These are phyloP conservation scores for Embiotoca jacksoni DNA, from an alignment of 2,113 vertebrate genomes.

Conservation along the genomic window DNA sequence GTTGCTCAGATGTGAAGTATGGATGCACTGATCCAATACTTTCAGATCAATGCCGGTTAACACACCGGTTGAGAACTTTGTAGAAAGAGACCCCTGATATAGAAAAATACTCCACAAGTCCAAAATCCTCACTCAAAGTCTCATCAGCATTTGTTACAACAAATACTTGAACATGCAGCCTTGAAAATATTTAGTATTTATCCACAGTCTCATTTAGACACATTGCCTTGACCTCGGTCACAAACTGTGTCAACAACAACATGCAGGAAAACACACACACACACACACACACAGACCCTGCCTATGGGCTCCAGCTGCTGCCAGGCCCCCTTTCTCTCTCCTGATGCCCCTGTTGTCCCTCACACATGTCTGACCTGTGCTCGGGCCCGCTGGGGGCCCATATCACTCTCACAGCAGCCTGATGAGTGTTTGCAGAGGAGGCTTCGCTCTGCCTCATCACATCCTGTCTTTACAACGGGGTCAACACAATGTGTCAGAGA, in stretches of 20 bases:
- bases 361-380: constrained; percentile 37
- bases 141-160: neutral
- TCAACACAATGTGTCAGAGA: constrained; percentile 46
- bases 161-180: neutral
- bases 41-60: no score
- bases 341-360: neutral
- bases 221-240: constrained; percentile 43
- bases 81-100: no score
- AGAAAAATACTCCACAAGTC: neutral
- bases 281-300: constrained; percentile 16
- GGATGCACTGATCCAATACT: no score
- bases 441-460: constrained; percentile 26
- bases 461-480: constrained; percentile 46
- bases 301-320: constrained; percentile 54
- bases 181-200: constrained; percentile 14
- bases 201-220: constrained; percentile 3
- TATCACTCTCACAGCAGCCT: constrained; percentile 38
- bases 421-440: constrained; percentile 41
- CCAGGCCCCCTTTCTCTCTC: constrained; percentile 14
- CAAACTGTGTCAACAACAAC: constrained; percentile 39
- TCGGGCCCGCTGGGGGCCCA: constrained; percentile 14
- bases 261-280: constrained; percentile 19
- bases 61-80: no score
- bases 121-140: neutral
- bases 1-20: no score